A percentile compares a stretch with the other conserved stretches of the same genome.
Evolutionary conservation across 2,888 invertebrate genomes (phyloP).

Genomic region (Phoronis australis): DNA sequence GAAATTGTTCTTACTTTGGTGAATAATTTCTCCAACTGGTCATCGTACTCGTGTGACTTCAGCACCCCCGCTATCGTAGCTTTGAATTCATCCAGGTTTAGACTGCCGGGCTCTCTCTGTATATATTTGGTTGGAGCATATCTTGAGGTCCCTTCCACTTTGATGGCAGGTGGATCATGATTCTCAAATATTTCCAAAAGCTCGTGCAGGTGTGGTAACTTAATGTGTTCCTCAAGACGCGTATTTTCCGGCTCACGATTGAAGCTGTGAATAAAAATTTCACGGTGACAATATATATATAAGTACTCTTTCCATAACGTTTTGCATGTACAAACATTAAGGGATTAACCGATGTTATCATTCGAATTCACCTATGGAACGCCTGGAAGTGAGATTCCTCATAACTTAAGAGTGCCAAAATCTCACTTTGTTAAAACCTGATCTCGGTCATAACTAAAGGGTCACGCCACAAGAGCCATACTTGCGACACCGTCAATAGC

Average conservation of each 20-base stretch:
- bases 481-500: too few species aligned
- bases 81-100: constrained; percentile 47
- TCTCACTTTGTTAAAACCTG: too few species aligned
- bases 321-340: too few species aligned
- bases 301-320: too few species aligned
- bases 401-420: too few species aligned
- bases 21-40: constrained; percentile 48
- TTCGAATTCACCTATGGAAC: too few species aligned
- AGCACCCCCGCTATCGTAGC: constrained; percentile 41
- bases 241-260: constrained; percentile 31
- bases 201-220: constrained; percentile 45
- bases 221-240: constrained; percentile 46
- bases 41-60: constrained; percentile 40
- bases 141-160: constrained; percentile 3
- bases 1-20: constrained; percentile 33
- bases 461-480: too few species aligned
- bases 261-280: too few species aligned
- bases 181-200: constrained; percentile 39
- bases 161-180: constrained; percentile 24
- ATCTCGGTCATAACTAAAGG: too few species aligned
- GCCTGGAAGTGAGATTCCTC: too few species aligned
- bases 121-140: constrained; percentile 24
- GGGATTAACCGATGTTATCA: too few species aligned
- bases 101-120: constrained; percentile 37
- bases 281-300: too few species aligned